Base-by-base conservation (phyloP, 2,113 vertebrate genomes). In the Lepisosteus oculatus region DNA sequence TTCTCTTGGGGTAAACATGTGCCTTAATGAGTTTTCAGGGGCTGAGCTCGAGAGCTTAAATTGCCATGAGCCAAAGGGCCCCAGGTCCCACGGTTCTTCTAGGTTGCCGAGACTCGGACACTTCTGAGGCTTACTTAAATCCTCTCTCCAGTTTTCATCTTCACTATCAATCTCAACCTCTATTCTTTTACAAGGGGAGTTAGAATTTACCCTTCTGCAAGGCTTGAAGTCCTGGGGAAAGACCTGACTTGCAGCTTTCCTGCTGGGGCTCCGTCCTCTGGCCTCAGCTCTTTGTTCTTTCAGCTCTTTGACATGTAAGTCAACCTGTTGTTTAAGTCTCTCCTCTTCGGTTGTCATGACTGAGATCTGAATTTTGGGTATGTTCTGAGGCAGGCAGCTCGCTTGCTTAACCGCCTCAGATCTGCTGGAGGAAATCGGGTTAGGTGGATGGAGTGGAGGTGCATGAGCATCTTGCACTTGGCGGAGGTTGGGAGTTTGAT, bases 341-440 rank as follows among this genome's bases (percentile, higher is more conserved):
- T 83, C 77, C 0, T 85, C 87, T 3, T 79, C 63, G 9, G 5
- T 59, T 59, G 4, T 13, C 14, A n/a, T 13, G 14, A 86, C 89
- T 73, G 85, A 89, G 74, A 92, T 76, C 0, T 83, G 84, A 79
- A 91, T 84, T 3, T 65, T 71, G 9, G 91, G 90, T 13, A 85
- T 0, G 66, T 86, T 69, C 59, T 55, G 65, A 44, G 72, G 8
- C 3, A 15, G 59, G 8, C 13, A 15, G 14, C 29, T 68, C 44
- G 59, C 54, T 17, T 64, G 55, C 68, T 72, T 43, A 62, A 71
- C 67, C 1, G 64, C 68, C 55, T 73, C 51, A 1, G 85, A 77
- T 43, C 81, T 69, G 55, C 69, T 13, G 55, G 66, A 41, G 65
- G 5, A 11, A 54, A 57, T 66, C 64, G 43, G 43, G 77, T 80